phyloP scores from a whole-genome alignment of 1,140 invertebrate genomes.

The Hyles euphorbiae region DNA sequence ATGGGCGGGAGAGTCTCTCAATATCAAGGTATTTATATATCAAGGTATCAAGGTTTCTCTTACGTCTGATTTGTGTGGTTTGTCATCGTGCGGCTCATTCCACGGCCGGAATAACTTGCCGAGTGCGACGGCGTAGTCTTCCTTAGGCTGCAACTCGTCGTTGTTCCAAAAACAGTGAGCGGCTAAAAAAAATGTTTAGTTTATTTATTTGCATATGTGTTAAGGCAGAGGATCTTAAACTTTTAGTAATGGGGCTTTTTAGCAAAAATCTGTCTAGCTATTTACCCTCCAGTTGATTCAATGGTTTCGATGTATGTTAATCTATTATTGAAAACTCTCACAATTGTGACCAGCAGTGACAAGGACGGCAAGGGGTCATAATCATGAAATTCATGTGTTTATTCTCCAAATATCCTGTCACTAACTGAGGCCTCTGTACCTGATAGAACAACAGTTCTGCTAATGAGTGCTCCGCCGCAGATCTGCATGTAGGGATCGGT shows the following conservation, averaged over 20 bases:
- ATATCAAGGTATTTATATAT: background rate
- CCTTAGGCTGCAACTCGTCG: constrained; percentile 13
- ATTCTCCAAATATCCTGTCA: background rate
- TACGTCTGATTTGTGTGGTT: constrained; percentile 22
- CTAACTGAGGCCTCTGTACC: constrained; percentile 11
- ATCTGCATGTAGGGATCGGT: constrained; percentile 44
- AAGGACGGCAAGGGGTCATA: too few species aligned
- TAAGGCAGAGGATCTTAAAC: background rate
- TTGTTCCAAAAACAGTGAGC: constrained; percentile 66
- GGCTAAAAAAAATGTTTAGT: constrained; percentile 22
- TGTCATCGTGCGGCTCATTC: constrained; percentile 30
- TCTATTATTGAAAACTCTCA: too few species aligned
- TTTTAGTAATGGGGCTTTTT: too few species aligned
- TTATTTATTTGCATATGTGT: background rate
- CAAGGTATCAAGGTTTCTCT: constrained; percentile 7
- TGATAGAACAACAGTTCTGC: constrained; percentile 35
- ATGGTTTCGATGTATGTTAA: too few species aligned
- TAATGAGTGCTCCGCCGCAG: constrained; percentile 70
- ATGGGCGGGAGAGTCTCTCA: too few species aligned
- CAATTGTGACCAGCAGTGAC: too few species aligned
- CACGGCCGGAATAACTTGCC: constrained; percentile 54
- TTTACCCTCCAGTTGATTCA: too few species aligned
- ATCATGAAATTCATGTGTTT: too few species aligned
- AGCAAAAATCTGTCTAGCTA: too few species aligned
- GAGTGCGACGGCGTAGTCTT: constrained; percentile 26